These are phyloP conservation scores for Threskiornis aethiopicus DNA, from an alignment of 2,797 vertebrate species.

Conservation along the genomic window DNA sequence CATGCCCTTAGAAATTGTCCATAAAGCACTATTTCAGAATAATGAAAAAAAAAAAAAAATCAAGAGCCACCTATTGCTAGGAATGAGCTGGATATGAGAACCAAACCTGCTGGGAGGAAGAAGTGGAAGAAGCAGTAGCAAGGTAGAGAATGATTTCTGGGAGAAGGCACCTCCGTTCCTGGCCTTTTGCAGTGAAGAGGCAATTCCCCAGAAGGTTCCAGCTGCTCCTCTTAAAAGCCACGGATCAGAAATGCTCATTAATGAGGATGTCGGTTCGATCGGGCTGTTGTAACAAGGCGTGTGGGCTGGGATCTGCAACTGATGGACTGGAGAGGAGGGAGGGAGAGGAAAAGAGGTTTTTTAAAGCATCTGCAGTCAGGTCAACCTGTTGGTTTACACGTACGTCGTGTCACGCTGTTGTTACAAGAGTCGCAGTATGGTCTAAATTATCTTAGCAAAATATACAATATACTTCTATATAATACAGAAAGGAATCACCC, in stretches of 20 bases:
- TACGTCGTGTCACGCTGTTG: rapidly evolving
- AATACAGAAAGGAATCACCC: not conserved
- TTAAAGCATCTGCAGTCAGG: not conserved
- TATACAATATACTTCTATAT: not conserved
- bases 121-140: not conserved
- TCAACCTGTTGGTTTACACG: not conserved
- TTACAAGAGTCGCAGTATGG: not conserved
- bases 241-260: not conserved
- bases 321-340: not conserved
- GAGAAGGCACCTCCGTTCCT: not conserved
- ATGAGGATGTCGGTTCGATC: not conserved
- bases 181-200: not conserved
- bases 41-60: not conserved
- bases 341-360: not conserved
- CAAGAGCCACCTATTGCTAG: not conserved
- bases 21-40: not conserved
- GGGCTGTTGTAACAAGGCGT: not conserved
- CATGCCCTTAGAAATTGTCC: not conserved
- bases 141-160: not conserved
- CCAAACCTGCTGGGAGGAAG: not conserved
- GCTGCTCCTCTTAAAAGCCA: not conserved
- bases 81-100: not conserved
- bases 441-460: not conserved
- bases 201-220: not conserved
- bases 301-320: not conserved